phyloP scores from a whole-genome alignment of 2,888 invertebrate species.

The Chesias legatella region DNA sequence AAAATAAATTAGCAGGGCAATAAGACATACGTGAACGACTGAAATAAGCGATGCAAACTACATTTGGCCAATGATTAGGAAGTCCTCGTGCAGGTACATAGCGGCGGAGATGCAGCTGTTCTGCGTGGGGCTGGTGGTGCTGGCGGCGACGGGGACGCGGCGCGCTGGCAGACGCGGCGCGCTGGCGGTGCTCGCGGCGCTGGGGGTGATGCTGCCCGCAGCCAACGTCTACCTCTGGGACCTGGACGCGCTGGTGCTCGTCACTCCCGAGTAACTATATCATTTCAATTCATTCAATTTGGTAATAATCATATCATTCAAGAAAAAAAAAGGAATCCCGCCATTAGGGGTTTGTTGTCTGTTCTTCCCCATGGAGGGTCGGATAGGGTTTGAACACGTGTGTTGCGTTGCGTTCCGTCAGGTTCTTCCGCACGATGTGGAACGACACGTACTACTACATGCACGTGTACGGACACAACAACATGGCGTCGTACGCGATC shows the following conservation, averaged over 20 bases:
- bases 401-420: too few relatives aligned
- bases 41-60: too few relatives aligned
- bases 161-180: constrained; percentile 7
- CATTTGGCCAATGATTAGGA: too few relatives aligned
- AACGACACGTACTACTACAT: constrained; percentile 31
- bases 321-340: too few relatives aligned
- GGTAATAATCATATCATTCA: too few relatives aligned
- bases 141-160: constrained; percentile 24
- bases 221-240: constrained; percentile 32
- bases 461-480: constrained; percentile 43
- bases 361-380: too few relatives aligned
- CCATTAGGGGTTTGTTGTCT: too few relatives aligned
- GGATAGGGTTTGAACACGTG: too few relatives aligned
- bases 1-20: too few relatives aligned
- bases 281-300: too few relatives aligned
- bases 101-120: constrained; percentile 47
- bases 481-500: constrained; percentile 36
- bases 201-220: constrained; percentile 22
- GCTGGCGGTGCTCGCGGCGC: constrained; percentile 8
- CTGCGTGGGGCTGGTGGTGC: constrained; percentile 33
- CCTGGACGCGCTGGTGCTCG: constrained; percentile 33
- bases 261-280: constrained; percentile 34
- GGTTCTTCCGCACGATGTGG: constrained; percentile 23
- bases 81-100: constrained; percentile 36
- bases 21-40: too few relatives aligned